Conservation (phyloP, 2,888 invertebrate genomes). For the Hirtodrosophila duncani region DNA sequence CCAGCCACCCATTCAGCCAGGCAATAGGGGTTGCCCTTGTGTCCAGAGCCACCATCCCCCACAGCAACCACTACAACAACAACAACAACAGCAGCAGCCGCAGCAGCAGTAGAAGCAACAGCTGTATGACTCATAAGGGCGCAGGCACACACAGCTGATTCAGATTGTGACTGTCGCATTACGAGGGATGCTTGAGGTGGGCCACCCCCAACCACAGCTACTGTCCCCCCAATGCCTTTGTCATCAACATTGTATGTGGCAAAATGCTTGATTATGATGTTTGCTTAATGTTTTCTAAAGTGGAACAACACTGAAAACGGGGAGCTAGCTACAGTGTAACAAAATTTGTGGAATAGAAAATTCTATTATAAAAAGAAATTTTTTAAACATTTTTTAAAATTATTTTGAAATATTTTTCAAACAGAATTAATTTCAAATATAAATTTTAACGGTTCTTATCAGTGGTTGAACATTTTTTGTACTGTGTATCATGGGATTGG, state of each 20-base stretch:
- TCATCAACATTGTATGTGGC: slow-evolving; percentile 38
- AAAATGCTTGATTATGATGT: slow-evolving; percentile 63
- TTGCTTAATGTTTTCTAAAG: slow-evolving; percentile 43
- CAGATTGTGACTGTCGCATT: slow-evolving; percentile 3
- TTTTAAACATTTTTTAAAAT: not conserved
- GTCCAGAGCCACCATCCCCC: slow-evolving; percentile 11
- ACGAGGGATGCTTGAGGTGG: not conserved
- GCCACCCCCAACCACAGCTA: not conserved
- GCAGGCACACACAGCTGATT: slow-evolving; percentile 26
- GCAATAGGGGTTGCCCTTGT: slow-evolving; percentile 36
- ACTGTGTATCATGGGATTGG: slow-evolving; percentile 3
- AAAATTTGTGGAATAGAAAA: not conserved
- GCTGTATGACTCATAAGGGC: slow-evolving; percentile 31
- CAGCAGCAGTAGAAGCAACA: slow-evolving; percentile 12
- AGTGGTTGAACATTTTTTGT: not conserved
- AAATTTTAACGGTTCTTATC: too few relatives aligned
- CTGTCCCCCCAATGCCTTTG: slow-evolving; percentile 13
- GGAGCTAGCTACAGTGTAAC: slow-evolving; percentile 28
- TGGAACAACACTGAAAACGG: slow-evolving; percentile 35
- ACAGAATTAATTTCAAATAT: too few relatives aligned
- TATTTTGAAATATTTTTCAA: not conserved
- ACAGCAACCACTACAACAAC: slow-evolving; percentile 13
- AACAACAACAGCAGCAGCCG: slow-evolving; percentile 22
- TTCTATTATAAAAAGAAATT: not conserved
- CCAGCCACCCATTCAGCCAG: too few relatives aligned